Base-by-base conservation (phyloP, 1,140 invertebrate species). In the Agraylea sexmaculata region DNA sequence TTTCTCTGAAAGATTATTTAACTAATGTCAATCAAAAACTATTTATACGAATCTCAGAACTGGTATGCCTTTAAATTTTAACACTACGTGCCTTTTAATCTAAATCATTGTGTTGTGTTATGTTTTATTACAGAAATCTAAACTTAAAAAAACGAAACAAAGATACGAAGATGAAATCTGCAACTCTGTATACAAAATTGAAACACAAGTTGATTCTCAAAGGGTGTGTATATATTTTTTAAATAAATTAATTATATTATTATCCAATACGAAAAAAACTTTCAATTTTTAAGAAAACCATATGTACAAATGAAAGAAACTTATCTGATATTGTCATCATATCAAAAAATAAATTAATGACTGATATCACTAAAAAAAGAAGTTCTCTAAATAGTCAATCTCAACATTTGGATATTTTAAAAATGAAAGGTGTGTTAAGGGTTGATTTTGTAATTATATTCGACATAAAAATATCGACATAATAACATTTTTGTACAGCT, bases 191-290 rank as follows among this genome's bases (percentile, higher is more conserved):
- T 66, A 64, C 22, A 45, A 53, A 8, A 52, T 55, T 35, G 64
- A 68, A 34, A 60, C 63, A 27, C 62, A 66, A 23, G 64, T 64
- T 1, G 61, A 62, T 40, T 55, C 56, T 4, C 64, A 67, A 45
- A 56, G 64, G 53, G 62, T 66, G 52, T 43, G 12, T 16, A 7
- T 12, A n/a, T 40, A 11, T 25, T 35, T 12, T 12, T 5, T 16
- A 31, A 18, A 35, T 35, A 6, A 19, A 6, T 35, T 16, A 19
- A 40, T 31, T 32, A n/a, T 30, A 29, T 29, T 19, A 3, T 29
- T 29, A 12, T 20, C 10, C 10, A 39, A 39, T 39, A 13, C 18
- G 15, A 13, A 41, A 8, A 2, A 13, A 3, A 23, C 10, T 23
- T 7, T 23, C 34, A 28, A 28, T 28, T n/a, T 47, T 43, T 12